These are phyloP conservation scores for Pseudomyrmex gracilis DNA, from an alignment of 1,140 invertebrate genomes.

Conservation along the genomic window DNA sequence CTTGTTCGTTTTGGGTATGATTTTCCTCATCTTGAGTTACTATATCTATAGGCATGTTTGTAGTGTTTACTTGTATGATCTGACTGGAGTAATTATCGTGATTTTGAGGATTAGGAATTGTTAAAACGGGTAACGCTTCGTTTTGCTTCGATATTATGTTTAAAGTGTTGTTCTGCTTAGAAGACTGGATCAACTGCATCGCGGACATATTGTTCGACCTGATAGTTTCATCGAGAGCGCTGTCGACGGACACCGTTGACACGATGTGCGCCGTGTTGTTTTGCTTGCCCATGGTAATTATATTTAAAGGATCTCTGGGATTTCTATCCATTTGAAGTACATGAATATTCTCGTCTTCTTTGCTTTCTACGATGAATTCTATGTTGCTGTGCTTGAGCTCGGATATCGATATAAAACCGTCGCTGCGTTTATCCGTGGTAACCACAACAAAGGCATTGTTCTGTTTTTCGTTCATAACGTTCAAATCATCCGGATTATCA, in stretches of 20 bases:
- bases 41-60: constrained; percentile 69
- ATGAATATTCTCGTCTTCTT: constrained; percentile 66
- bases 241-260: constrained; percentile 36
- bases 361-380: constrained; percentile 62
- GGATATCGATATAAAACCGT: constrained; percentile 61
- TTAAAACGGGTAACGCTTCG: constrained; percentile 76
- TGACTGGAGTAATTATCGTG: constrained; percentile 80
- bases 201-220: constrained; percentile 62
- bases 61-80: constrained; percentile 70
- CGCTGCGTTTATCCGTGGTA: constrained; percentile 61
- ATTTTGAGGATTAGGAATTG: constrained; percentile 78
- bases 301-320: constrained; percentile 50
- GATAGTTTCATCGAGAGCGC: constrained; percentile 52
- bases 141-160: constrained; percentile 82
- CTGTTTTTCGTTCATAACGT: constrained; percentile 69
- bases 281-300: constrained; percentile 61
- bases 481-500: constrained; percentile 63
- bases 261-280: constrained; percentile 40
- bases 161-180: constrained; percentile 71
- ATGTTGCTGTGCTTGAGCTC: constrained; percentile 63
- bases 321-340: constrained; percentile 60
- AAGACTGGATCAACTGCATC: constrained; percentile 72
- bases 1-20: constrained; percentile 61
- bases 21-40: constrained; percentile 58
- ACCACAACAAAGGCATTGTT: constrained; percentile 74